These are phyloP conservation scores for Schizopygopsis pylzovi DNA, from an alignment of 2,797 vertebrate species.

Conservation along the genomic window DNA sequence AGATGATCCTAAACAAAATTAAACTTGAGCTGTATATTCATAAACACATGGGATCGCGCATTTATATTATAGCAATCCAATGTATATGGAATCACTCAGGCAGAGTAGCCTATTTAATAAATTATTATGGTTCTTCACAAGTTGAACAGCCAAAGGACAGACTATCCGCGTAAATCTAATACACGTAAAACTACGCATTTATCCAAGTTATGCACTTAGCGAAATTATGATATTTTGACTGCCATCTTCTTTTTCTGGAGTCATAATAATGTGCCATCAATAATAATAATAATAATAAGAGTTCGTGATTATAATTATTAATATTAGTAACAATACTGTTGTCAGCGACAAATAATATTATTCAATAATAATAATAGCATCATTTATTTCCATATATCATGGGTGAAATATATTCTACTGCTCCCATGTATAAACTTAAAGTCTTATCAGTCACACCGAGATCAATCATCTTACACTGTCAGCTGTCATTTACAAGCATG, in stretches of 20 bases:
- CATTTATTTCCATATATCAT: background rate
- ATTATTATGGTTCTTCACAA: background rate
- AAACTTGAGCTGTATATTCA: background rate
- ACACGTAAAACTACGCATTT: background rate
- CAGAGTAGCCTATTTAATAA: background rate
- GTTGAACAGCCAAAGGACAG: background rate
- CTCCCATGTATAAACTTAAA: background rate
- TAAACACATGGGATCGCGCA: background rate
- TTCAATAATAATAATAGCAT: background rate
- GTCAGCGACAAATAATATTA: background rate
- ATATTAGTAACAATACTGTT: background rate
- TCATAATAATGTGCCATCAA: background rate
- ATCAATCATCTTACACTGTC: constrained; percentile 17
- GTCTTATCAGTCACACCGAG: background rate
- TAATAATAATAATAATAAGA: background rate
- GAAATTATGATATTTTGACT: background rate
- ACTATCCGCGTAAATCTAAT: background rate
- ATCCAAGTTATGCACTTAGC: background rate
- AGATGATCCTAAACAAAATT: background rate
- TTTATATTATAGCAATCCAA: background rate
- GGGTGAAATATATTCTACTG: background rate
- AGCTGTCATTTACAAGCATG: constrained; percentile 1
- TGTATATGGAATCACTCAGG: background rate
- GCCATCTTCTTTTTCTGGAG: background rate
- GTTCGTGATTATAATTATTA: background rate